Evolutionary conservation across 2,888 invertebrate genomes (phyloP).

Genomic region (Callinectes sapidus): DNA sequence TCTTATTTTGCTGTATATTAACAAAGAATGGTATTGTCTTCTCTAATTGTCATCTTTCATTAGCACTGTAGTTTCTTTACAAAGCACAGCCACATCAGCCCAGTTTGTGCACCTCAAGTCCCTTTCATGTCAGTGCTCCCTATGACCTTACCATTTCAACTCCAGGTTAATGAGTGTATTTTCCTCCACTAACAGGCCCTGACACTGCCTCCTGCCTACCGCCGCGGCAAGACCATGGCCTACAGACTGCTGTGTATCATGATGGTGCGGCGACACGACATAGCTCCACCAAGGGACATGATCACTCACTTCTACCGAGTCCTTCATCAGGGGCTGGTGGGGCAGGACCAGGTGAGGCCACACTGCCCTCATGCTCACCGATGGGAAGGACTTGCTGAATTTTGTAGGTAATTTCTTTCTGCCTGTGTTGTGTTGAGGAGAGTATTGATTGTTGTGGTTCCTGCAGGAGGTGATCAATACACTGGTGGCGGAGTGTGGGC

Average conservation of each 20-base stretch:
- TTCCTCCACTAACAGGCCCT: conserved; percentile 78
- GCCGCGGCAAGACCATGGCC: conserved; percentile 88
- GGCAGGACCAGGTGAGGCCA: conserved; percentile 80
- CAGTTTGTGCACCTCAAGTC: neutral
- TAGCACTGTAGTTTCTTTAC: neutral
- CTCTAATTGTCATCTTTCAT: neutral
- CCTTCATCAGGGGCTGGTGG: conserved; percentile 83
- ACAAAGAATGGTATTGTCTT: neutral
- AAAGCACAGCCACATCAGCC: neutral
- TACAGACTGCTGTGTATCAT: conserved; percentile 87
- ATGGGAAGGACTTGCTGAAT: neutral
- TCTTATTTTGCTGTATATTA: too few relatives aligned
- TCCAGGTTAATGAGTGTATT: neutral
- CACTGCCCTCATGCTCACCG: neutral
- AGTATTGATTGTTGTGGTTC: neutral
- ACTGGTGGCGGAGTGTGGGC: conserved; percentile 87
- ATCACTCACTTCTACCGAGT: conserved; percentile 89
- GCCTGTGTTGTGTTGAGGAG: neutral
- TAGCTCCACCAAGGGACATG: conserved; percentile 83
- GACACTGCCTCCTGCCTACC: conserved; percentile 84
- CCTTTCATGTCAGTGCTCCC: neutral
- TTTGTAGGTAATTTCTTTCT: neutral
- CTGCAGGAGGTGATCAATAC: conserved; percentile 85
- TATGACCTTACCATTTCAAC: neutral
- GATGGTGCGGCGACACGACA: conserved; percentile 88